phyloP scores from a whole-genome alignment of 2,113 vertebrate genomes.

The Typhlomys cinereus region DNA sequence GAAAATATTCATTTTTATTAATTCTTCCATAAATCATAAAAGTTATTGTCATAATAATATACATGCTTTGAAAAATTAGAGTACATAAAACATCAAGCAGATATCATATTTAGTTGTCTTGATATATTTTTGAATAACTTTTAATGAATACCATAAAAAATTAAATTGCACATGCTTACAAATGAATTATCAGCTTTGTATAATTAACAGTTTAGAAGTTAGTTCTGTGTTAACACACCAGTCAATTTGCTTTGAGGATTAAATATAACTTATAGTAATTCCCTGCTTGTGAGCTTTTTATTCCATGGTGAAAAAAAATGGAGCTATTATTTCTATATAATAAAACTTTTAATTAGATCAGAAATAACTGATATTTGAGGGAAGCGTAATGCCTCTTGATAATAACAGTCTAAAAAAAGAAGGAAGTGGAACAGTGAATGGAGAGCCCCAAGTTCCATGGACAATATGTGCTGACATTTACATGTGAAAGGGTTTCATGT shows the following conservation, averaged over 20 bases:
- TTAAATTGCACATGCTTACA: not conserved
- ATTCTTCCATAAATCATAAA: not conserved
- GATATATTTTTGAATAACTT: not conserved
- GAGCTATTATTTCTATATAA: not conserved
- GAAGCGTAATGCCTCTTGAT: not conserved
- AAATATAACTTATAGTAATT: not conserved
- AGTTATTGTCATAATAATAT: not conserved
- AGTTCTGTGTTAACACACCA: not conserved
- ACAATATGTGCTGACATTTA: not conserved
- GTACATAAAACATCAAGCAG: not conserved
- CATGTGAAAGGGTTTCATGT: not conserved
- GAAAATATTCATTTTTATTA: not conserved
- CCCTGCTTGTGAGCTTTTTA: not conserved
- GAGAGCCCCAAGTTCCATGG: not conserved
- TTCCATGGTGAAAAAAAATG: not conserved
- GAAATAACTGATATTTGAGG: constrained; percentile 15
- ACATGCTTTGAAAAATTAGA: constrained; percentile 15
- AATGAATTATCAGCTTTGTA: not conserved
- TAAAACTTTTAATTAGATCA: not conserved
- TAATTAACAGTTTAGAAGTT: not conserved
- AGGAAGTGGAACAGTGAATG: not conserved
- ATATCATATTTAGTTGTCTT: not conserved
- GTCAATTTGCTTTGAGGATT: not conserved
- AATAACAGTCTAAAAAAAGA: not conserved
- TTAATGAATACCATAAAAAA: not conserved